Conservation (phyloP, 2,888 invertebrate species). For the Ectemnius continuus region DNA sequence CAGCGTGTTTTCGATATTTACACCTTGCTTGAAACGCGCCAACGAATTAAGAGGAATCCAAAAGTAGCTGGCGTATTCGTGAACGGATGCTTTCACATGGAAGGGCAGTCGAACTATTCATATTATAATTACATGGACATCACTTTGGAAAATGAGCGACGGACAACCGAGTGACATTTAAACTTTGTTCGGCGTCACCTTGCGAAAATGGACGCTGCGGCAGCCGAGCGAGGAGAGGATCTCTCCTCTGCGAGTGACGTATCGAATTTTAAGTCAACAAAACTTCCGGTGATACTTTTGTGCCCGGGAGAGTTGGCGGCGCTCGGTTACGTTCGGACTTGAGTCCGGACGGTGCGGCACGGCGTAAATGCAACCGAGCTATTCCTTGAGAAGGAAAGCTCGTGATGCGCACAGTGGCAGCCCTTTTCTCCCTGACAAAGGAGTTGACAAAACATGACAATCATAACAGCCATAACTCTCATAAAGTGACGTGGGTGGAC, state of each 20-base stretch:
- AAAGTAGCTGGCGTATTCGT: too few species aligned
- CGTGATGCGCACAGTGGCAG: slow-evolving; percentile 48
- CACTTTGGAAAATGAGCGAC: slow-evolving; percentile 2
- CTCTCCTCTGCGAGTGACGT: slow-evolving; percentile 57
- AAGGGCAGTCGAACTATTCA: too few species aligned
- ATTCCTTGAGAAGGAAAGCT: slow-evolving; percentile 21
- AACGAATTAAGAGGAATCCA: too few species aligned
- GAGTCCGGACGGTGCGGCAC: too few species aligned
- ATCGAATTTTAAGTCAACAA: slow-evolving; percentile 67
- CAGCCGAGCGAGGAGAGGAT: slow-evolving; percentile 16
- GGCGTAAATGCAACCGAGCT: slow-evolving; percentile 27
- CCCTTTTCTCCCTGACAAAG: slow-evolving; percentile 66
- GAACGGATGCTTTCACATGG: too few species aligned
- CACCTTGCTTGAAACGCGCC: too few species aligned
- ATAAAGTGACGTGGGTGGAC: slow-evolving; percentile 62
- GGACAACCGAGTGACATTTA: not conserved
- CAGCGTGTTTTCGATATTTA: too few species aligned
- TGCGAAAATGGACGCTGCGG: slow-evolving; percentile 24
- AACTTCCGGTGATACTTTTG: slow-evolving; percentile 64
- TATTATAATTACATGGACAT: too few species aligned
- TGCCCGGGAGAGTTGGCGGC: slow-evolving; percentile 60
- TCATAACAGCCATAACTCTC: slow-evolving; percentile 68
- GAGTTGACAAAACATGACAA: slow-evolving; percentile 77
- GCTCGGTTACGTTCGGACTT: slow-evolving; percentile 24
- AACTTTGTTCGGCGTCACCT: not conserved